These are phyloP conservation scores for Drosophila tsacasi DNA, from an alignment of 1,140 invertebrate species.

Conservation along the genomic window DNA sequence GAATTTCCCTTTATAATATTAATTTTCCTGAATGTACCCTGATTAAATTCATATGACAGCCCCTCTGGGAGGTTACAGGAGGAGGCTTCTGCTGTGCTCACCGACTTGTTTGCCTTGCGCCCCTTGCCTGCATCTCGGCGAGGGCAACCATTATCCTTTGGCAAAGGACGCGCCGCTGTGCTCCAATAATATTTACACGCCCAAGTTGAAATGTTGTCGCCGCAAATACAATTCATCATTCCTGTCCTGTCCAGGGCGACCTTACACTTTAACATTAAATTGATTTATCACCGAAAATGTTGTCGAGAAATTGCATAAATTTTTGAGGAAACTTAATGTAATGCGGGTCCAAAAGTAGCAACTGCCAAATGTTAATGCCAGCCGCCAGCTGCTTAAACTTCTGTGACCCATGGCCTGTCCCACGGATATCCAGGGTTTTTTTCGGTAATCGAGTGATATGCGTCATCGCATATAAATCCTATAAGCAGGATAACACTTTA, in stretches of 20 bases:
- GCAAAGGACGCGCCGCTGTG: conserved; percentile 33
- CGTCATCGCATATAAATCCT: conserved; percentile 51
- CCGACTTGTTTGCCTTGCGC: conserved; percentile 14
- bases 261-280: conserved; percentile 54
- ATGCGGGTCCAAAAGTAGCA: conserved; percentile 41
- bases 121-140: conserved; percentile 47
- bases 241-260: conserved; percentile 30
- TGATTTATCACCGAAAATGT: conserved; percentile 70
- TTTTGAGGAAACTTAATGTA: conserved; percentile 53
- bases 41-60: conserved; percentile 29
- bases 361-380: conserved; percentile 22
- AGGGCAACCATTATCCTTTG: conserved; percentile 52
- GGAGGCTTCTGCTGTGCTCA: not conserved
- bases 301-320: conserved; percentile 65
- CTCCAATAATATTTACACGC: conserved; percentile 78
- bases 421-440: not conserved
- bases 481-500: conserved; percentile 70
- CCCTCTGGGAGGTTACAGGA: not conserved
- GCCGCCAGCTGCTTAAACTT: conserved; percentile 16
- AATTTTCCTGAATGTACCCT: conserved; percentile 6
- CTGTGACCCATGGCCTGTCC: conserved; percentile 28
- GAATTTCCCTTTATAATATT: not conserved
- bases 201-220: conserved; percentile 58
- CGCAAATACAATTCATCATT: conserved; percentile 78
- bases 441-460: conserved; percentile 46